Percentiles rank a stretch among this genome's conserved stretches.
phyloP scores from a whole-genome alignment of 2,888 invertebrate genomes.

The Metellina segmentata region DNA sequence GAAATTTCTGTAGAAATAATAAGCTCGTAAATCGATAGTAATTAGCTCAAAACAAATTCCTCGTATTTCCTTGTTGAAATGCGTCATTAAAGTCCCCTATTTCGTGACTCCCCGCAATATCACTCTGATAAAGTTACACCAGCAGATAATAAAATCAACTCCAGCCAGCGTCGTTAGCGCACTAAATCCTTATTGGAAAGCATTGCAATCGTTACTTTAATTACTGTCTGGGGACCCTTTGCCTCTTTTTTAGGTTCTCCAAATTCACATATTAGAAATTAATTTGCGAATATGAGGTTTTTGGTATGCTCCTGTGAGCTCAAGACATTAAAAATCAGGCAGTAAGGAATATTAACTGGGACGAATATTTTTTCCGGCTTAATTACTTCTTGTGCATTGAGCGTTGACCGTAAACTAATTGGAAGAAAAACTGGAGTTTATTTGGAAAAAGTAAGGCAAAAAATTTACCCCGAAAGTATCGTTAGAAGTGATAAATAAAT shows the following conservation, averaged over 20 bases:
- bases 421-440: conserved; percentile 34
- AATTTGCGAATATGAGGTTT: conserved; percentile 41
- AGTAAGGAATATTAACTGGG: conserved; percentile 36
- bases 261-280: conserved; percentile 21
- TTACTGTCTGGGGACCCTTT: conserved; percentile 48
- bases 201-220: conserved; percentile 61
- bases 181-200: conserved; percentile 43
- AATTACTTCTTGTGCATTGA: conserved; percentile 45
- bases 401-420: conserved; percentile 38
- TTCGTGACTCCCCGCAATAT: neutral
- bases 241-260: conserved; percentile 7
- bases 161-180: conserved; percentile 27
- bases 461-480: neutral
- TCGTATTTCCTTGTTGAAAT: neutral
- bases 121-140: conserved; percentile 24
- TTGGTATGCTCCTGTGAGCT: conserved; percentile 8
- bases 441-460: conserved; percentile 2
- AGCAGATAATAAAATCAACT: conserved; percentile 40
- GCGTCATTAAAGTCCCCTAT: neutral
- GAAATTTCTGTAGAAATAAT: neutral
- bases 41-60: neutral
- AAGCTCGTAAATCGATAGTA: neutral
- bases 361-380: conserved; percentile 39
- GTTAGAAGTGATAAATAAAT: neutral
- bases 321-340: conserved; percentile 45